A percentile compares a stretch with the other conserved stretches of the same genome.
Conservation (phyloP, 2,113 vertebrate genomes). For the Epinephelus moara region DNA sequence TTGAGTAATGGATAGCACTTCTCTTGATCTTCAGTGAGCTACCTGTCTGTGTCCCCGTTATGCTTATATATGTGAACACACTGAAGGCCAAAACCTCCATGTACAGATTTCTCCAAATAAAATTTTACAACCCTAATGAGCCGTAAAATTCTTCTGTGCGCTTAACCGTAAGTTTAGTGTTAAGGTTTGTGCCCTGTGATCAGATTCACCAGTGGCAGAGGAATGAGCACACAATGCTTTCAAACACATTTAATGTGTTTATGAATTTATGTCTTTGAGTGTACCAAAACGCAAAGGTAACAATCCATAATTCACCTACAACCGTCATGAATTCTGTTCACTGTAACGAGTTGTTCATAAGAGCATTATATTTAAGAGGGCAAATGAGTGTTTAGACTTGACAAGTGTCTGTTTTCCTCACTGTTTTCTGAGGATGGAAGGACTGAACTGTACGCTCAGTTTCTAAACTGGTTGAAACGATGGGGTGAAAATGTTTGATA, state of each 20-base stretch:
- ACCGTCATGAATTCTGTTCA: constrained; percentile 36
- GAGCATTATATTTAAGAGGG: constrained; percentile 18
- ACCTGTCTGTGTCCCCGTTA: constrained; percentile 73
- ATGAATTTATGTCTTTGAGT: background rate
- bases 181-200: constrained; percentile 7
- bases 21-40: constrained; percentile 75
- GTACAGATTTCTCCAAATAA: constrained; percentile 92
- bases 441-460: constrained; percentile 19
- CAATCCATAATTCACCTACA: background rate
- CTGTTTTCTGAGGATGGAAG: constrained; percentile 12
- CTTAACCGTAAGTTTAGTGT: constrained; percentile 21
- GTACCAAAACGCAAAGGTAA: background rate
- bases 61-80: constrained; percentile 81
- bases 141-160: constrained; percentile 61
- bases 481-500: constrained; percentile 66
- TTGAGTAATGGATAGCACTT: constrained; percentile 88
- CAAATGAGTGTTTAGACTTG: constrained; percentile 9
- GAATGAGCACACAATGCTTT: background rate
- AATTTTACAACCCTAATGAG: constrained; percentile 77
- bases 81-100: constrained; percentile 84
- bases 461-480: constrained; percentile 17
- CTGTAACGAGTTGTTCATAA: constrained; percentile 41
- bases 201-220: constrained; percentile 17
- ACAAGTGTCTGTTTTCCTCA: constrained; percentile 6
- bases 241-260: background rate